Evolutionary conservation across 2,113 vertebrate species (phyloP), one percentile per base, ranked within the genome.

Genomic region (Zosterops lateralis): DNA sequence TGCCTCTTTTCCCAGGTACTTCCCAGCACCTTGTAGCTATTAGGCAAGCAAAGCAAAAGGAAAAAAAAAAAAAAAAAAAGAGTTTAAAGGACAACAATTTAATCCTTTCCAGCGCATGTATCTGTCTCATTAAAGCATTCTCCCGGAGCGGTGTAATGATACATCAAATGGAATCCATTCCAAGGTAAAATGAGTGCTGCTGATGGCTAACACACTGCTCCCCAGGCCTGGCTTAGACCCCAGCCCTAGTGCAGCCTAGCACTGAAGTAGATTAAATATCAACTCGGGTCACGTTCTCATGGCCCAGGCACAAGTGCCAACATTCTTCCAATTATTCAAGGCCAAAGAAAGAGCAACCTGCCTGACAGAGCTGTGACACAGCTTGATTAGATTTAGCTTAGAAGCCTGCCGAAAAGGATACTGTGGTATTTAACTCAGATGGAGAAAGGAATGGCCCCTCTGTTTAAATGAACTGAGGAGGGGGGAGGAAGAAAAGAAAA

Each of bases 251-350:
- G 95, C 96, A 96, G 96, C 95, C 96, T 95, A 96, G 97, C 97
- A 96, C 96, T 95, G 94, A 90, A 97, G 95, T 95, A 97, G 97
- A 98, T 98, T 97, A 98, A 98, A 97, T 97, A 98, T 98, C 97
- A 97, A 90, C 89, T 76, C 90, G 70, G 96, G 95, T 97, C 97
- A 97, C 92, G 60, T 96, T 97, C 96, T 97, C 97, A 95, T 96
- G 97, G 97, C 88, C 97, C 92, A 96, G 95, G 96, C 97, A 96
- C 97, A 97, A 98, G 98, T 90, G 95, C 96, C 96, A 97, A 95
- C 95, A 96, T 98, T 98, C 96, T 95, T 97, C 95, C 93, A 96
- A 97, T 97, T 98, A 98, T 97, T 97, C 94, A 82, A 95, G 96
- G 92, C 98, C 95, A 92, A 94, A 94, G 93, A 96, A 96, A 94